A percentile compares a stretch with the other conserved stretches of the same genome.
Evolutionary conservation across 2,888 invertebrate species (phyloP).

Genomic region (Coleophora deauratella): DNA sequence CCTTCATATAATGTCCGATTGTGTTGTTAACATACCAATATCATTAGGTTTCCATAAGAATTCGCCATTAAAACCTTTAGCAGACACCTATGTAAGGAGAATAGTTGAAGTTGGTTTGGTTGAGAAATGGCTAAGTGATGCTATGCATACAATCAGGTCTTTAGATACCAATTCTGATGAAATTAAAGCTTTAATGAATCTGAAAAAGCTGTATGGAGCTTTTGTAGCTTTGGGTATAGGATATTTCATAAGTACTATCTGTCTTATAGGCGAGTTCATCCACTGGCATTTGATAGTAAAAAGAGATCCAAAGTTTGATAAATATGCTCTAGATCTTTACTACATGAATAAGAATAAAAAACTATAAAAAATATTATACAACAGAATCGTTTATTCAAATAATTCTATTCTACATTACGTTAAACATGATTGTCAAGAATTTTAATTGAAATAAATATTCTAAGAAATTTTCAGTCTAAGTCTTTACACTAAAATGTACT

Average conservation of each 20-base stretch:
- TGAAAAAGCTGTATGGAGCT: slow-evolving; percentile 85
- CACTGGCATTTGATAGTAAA: slow-evolving; percentile 80
- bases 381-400: slow-evolving; percentile 1
- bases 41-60: slow-evolving; percentile 88
- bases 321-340: slow-evolving; percentile 75
- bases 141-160: slow-evolving; percentile 74
- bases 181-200: slow-evolving; percentile 84
- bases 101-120: slow-evolving; percentile 85
- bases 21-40: slow-evolving; percentile 86
- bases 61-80: slow-evolving; percentile 81
- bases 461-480: slow-evolving; percentile 26
- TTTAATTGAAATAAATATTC: slow-evolving; percentile 30
- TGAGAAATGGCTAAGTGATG: slow-evolving; percentile 85
- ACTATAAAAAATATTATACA: slow-evolving; percentile 21
- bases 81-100: slow-evolving; percentile 78
- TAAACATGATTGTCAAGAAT: slow-evolving; percentile 24
- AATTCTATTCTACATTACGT: slow-evolving; percentile 6
- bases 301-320: slow-evolving; percentile 81
- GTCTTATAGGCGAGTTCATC: slow-evolving; percentile 75
- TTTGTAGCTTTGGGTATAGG: slow-evolving; percentile 82
- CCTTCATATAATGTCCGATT: slow-evolving; percentile 88
- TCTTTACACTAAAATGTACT: no score
- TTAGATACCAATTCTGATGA: slow-evolving; percentile 73
- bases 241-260: slow-evolving; percentile 73
- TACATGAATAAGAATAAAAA: slow-evolving; percentile 62